These are phyloP conservation scores for Craseonycteris thonglongyai DNA, from an alignment of 2,113 vertebrate species.

Conservation along the genomic window DNA sequence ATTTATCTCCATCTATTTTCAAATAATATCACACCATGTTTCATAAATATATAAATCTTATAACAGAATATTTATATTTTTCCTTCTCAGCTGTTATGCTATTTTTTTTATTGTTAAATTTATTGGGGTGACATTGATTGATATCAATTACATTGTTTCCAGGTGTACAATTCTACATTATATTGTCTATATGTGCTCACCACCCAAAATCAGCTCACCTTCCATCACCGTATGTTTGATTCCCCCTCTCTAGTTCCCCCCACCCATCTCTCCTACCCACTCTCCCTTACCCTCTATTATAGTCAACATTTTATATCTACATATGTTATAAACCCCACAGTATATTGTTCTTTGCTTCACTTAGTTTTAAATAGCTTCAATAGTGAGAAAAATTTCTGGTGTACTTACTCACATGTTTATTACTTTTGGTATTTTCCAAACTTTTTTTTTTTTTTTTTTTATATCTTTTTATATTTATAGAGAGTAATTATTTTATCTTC, in stretches of 20 bases:
- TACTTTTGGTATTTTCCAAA: not conserved
- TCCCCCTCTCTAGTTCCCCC: no score
- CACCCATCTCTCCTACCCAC: no score
- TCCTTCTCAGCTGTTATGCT: not conserved
- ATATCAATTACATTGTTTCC: no score
- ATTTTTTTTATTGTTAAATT: no score
- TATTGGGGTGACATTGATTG: no score
- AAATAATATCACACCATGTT: not conserved
- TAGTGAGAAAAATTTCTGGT: not conserved
- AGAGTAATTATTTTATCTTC: no score
- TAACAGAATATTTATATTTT: not conserved
- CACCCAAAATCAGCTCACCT: no score
- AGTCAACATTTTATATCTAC: not conserved
- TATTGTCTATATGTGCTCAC: no score
- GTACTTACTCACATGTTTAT: not conserved
- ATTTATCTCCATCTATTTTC: not conserved
- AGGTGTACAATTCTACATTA: no score
- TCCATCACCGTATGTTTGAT: no score
- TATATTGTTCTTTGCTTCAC: not conserved
- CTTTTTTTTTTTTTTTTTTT: not conserved
- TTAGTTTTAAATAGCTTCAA: not conserved
- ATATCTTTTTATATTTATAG: no score
- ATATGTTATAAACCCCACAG: not conserved
- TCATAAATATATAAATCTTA: not conserved
- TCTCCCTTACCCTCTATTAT: no score